Base-by-base conservation (phyloP, 2,113 vertebrate genomes). In the Pangasianodon hypophthalmus region DNA sequence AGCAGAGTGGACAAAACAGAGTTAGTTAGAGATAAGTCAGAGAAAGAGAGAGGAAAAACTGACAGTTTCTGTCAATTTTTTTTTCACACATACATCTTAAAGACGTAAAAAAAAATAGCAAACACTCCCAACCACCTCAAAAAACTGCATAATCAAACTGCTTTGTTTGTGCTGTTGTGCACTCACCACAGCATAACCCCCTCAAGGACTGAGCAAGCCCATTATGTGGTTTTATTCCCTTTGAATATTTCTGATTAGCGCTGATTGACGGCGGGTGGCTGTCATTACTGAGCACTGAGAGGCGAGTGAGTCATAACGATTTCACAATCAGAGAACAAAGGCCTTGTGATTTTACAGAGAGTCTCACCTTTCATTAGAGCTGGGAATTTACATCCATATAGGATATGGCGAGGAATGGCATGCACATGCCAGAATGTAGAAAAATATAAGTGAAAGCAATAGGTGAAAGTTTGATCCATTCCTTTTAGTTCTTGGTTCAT, bases 281-380 rank as follows among this genome's bases (percentile, higher is more conserved):
- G 89, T 77, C 92, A 93, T 92, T 93, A 91, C 81, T 44, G 58
- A 75, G 89, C 73, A 88, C 91, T 87, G 86, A 86, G 46, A 89
- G 52, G 77, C 54, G 87, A 90, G 64, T 91, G 91, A 92, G 86
- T 91, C 91, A 91, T 79, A 48, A 85, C 83, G 79, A 89, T 92
- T 87, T 86, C 88, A 92, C 92, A 92, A 92, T 91, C 91, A 92
- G 62, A 56, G 87, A 85, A 92, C 92, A 93, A 91, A 90, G 88
- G 84, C 80, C 21, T 29, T 64, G 87, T 91, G 88, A 92, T 93
- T 93, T 92, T 84, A 86, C 90, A 88, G 84, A 82, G 88, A 67
- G 32, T 88, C 79, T 92, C 91, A 90, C 90, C 91, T 90, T 92
- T 91, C 86, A 89, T 87, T 88, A 84, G 80, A 90, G 82, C 29